phyloP scores from a whole-genome alignment of 2,113 vertebrate species.

The Caranx melampygus region DNA sequence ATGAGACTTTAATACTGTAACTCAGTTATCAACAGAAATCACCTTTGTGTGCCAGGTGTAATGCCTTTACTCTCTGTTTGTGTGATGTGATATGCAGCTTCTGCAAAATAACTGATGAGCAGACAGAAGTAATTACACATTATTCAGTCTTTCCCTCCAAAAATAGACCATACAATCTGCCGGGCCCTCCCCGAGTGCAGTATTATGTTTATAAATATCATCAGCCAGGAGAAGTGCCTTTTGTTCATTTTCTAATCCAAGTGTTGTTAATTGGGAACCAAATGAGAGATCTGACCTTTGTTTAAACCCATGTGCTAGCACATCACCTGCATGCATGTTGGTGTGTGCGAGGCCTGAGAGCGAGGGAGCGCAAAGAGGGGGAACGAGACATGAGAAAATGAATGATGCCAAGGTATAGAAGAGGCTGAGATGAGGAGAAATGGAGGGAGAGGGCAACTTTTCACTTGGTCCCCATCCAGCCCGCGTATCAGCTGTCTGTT shows the following conservation, averaged over 20 bases:
- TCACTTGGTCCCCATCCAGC: constrained; percentile 72
- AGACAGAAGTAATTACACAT: constrained; percentile 65
- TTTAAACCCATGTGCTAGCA: constrained; percentile 29
- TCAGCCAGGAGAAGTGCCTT: constrained; percentile 41
- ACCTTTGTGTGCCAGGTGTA: constrained; percentile 26
- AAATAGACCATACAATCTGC: constrained; percentile 75
- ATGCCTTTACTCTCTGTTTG: background rate
- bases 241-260: constrained; percentile 52
- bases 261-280: constrained; percentile 51
- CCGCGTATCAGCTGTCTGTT: constrained; percentile 73
- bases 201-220: constrained; percentile 56
- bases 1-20: constrained; percentile 14
- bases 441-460: constrained; percentile 67
- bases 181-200: constrained; percentile 29
- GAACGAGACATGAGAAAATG: constrained; percentile 50
- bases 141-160: constrained; percentile 67
- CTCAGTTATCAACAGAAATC: constrained; percentile 18
- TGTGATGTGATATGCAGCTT: background rate
- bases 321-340: constrained; percentile 25
- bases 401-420: constrained; percentile 47
- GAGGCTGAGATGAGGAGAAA: constrained; percentile 58
- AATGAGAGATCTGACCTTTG: constrained; percentile 54
- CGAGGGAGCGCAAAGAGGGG: background rate
- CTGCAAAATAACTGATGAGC: constrained; percentile 43
- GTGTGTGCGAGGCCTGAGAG: constrained; percentile 7